Base-by-base conservation (phyloP, 37 sponge, comb jelly and placozoan genomes). In the Aphrocallistes beatrix region DNA sequence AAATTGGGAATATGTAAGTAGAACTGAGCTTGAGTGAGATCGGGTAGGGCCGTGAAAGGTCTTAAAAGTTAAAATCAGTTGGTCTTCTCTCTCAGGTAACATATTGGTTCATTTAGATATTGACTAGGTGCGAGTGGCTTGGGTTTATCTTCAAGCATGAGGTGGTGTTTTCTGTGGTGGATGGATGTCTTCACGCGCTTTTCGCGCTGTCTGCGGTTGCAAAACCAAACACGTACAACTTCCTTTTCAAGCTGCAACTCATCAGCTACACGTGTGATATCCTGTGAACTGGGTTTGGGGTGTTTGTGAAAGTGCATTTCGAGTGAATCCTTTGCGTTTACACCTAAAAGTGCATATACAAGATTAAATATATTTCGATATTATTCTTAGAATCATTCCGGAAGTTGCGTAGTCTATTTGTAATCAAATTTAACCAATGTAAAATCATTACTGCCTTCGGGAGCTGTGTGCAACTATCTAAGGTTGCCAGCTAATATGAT, bases 221-320 rank as follows among this genome's bases (percentile, higher is more conserved):
- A 97, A 39, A 97, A 97, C 99, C 99, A 97, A 17, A 97, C 94
- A 37, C 99, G 81, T 0, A 94, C 99, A 25, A 95, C 95, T 38
- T 95, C 94, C 49, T 97, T 97, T 25, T 94, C 94, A 47, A 97
- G 89, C 19, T 92, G 88, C 21, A 97, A 88, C 30, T 85, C 36
- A 45, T 94, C 93, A 1, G 99, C 95, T 36, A 97, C 82, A 23
- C 89, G 89, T 39, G 51, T 75, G 36, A 95, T 95, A 25, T 97
- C 94, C 8, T 87, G 82, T 16, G 95, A 93, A 36, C 93, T 91
- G 16, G 99, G 99, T 69, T 94, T 94, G 36, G 91, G 90, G 39
- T 97, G 94, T 0, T 40, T 84, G 19, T 84, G 37, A 85, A 97
- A 97, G 50, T 95, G 91, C 0, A 89, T 88, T 51, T 97, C 99